Evolutionary conservation across 2,888 invertebrate species (phyloP).

Genomic region (Alloscopus bannaensis): DNA sequence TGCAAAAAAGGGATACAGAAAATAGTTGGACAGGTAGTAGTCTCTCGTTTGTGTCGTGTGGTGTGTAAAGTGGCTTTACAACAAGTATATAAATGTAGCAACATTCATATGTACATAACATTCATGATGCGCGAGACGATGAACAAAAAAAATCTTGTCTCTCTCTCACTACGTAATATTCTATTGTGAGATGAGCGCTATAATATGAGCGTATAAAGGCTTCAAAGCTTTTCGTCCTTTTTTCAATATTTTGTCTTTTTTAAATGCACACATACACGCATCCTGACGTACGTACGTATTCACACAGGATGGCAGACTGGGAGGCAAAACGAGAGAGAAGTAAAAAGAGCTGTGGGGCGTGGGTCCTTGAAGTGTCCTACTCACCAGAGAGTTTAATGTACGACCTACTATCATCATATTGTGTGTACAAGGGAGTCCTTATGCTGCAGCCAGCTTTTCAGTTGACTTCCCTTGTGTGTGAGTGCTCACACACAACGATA

Average conservation of each 20-base stretch:
- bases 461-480: no score
- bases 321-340: conserved; percentile 1
- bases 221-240: conserved; percentile 16
- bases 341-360: conserved; percentile 43
- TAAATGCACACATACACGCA: conserved; percentile 5
- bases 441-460: no score
- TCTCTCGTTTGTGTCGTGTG: no score
- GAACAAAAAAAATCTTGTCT: conserved; percentile 7
- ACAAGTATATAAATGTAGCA: no score
- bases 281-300: no score
- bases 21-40: conserved; percentile 41
- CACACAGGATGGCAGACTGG: neutral
- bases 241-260: conserved; percentile 38
- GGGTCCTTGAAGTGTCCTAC: conserved; percentile 62
- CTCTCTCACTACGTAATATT: neutral
- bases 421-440: no score
- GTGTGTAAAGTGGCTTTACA: conserved; percentile 30
- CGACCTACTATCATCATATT: conserved; percentile 58
- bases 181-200: no score
- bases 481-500: no score
- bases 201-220: neutral
- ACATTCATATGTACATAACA: conserved; percentile 1
- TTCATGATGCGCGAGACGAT: neutral
- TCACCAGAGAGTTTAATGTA: conserved; percentile 58
- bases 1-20: conserved; percentile 25